A percentile compares a stretch with the other conserved stretches of the same genome.
These are phyloP conservation scores for Python bivittatus DNA, from an alignment of 2,113 vertebrate species.

Conservation along the genomic window DNA sequence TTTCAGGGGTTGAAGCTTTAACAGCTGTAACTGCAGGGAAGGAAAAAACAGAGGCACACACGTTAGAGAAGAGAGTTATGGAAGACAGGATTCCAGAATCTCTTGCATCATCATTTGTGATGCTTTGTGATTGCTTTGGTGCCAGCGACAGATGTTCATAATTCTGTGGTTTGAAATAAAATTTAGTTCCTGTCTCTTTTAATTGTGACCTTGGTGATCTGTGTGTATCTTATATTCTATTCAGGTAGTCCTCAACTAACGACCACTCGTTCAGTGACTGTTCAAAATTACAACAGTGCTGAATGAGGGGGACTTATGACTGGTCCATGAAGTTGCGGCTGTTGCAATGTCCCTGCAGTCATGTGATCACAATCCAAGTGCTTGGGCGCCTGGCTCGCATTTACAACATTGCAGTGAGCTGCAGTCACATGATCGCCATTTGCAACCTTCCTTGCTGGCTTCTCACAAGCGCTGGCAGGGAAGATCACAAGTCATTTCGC, in stretches of 20 bases:
- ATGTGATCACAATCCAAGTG: background rate
- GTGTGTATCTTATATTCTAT: conserved; percentile 31
- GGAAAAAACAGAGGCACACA: background rate
- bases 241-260: background rate
- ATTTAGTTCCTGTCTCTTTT: background rate
- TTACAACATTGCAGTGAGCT: no score
- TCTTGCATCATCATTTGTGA: background rate
- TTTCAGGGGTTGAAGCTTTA: background rate
- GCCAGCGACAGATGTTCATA: background rate
- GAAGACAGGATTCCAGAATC: background rate
- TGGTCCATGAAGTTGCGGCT: background rate
- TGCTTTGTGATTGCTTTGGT: background rate
- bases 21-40: background rate
- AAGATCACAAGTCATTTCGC: background rate
- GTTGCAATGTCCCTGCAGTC: background rate
- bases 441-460: background rate
- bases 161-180: background rate
- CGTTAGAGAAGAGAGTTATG: background rate
- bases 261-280: background rate
- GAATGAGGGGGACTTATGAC: background rate
- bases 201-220: conserved; percentile 34
- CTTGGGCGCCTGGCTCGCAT: no score
- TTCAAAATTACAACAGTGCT: background rate
- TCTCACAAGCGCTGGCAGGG: background rate
- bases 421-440: background rate